phyloP scores from a whole-genome alignment of 1,140 invertebrate genomes.

The Leptonema lineaticorne region DNA sequence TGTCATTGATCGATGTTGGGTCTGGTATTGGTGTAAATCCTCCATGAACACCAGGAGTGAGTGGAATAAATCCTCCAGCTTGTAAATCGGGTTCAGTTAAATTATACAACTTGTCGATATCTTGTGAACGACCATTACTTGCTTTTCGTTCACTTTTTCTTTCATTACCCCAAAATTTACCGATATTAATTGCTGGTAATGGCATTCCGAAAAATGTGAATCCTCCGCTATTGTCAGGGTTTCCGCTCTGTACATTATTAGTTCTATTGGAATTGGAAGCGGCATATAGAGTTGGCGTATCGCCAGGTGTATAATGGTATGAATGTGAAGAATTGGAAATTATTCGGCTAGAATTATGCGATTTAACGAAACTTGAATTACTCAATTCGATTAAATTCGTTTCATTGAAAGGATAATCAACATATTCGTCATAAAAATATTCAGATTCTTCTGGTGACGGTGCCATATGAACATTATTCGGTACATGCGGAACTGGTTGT shows the following conservation, averaged over 20 bases:
- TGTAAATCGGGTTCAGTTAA: conserved; percentile 66
- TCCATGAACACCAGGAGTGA: conserved; percentile 65
- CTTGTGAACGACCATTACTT: conserved; percentile 47
- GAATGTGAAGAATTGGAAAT: conserved; percentile 42
- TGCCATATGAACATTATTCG: conserved; percentile 44
- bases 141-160: conserved; percentile 54
- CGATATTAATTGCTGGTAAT: conserved; percentile 70
- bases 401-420: conserved; percentile 69
- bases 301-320: conserved; percentile 56
- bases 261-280: conserved; percentile 58
- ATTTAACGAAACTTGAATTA: conserved; percentile 35
- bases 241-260: conserved; percentile 40
- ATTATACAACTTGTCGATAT: conserved; percentile 48
- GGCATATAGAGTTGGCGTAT: conserved; percentile 68
- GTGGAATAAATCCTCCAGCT: conserved; percentile 71
- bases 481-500: conserved; percentile 37
- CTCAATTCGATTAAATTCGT: conserved; percentile 51
- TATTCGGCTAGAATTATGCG: conserved; percentile 25
- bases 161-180: conserved; percentile 60
- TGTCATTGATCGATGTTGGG: conserved; percentile 51
- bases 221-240: conserved; percentile 50
- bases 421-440: conserved; percentile 79
- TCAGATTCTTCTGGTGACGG: conserved; percentile 71
- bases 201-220: conserved; percentile 86
- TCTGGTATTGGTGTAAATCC: conserved; percentile 70